Base-by-base conservation (phyloP, 2,113 vertebrate species). In the Macquaria australasica region DNA sequence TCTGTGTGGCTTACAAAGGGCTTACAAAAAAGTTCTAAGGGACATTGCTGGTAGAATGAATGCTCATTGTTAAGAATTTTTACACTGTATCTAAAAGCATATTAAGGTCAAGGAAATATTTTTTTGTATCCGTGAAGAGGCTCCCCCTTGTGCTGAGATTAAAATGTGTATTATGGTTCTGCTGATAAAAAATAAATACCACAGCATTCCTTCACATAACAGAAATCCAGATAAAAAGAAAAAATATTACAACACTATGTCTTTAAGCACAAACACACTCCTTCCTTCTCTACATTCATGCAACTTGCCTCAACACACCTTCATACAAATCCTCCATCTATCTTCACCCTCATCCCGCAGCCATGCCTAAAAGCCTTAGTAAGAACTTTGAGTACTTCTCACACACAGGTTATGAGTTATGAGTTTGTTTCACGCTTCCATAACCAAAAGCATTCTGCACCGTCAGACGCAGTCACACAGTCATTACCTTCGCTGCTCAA, bases 401-500 rank as follows among this genome's bases (percentile, higher is more conserved):
- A 66, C 81, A 91, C 67, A 85, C 63, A 80, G 62, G 58, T 74
- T 76, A 66, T 16, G 21, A 64, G 58, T 75, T 78, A 70, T 16
- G 21, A 72, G 60, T 73, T 88, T 72, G 48, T 77, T 81, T 87
- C 71, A 93, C 23, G 18, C 76, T 85, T 73, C 34, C 31, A 69
- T 72, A 53, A 75, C 66, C 76, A 91, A 90, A 90, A 89, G 76
- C 83, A 85, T 87, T 90, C 45, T 74, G 66, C 56, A 84, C 25
- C 6, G 11, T 80, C 72, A 88, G 62, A 91, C 67, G 14, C 15
- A 31, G 63, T 88, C 84, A 81, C 75, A 79, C 68, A 9, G 70
- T 79, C 59, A 81, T 95, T 94, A 94, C 93, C 94, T 95, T 93
- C 59, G 50, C 59, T 48, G 91, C 77, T 95, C 89, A 93, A 91